Percentiles rank a stretch among this genome's conserved stretches.
These are phyloP conservation scores for Heliocidaris erythrogramma DNA, from an alignment of 35 echinoderm and acorn worm species.

Conservation along the genomic window DNA sequence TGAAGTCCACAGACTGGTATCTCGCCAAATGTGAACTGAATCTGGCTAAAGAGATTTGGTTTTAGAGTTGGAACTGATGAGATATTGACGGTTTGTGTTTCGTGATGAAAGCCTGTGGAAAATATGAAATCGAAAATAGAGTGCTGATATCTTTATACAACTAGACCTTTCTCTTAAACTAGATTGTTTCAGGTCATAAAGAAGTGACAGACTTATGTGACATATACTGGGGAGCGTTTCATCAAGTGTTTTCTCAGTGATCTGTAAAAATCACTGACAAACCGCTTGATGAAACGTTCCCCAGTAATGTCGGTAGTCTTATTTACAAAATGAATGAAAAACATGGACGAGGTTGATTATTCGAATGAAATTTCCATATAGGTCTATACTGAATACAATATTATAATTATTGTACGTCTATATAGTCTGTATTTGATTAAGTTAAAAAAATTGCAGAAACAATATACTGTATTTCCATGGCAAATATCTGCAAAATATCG, in stretches of 20 bases:
- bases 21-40: background rate
- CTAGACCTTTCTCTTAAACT: background rate
- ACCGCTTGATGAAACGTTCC: too few species aligned
- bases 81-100: slow-evolving; percentile 10
- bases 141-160: slow-evolving; percentile 5
- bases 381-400: too few species aligned
- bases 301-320: background rate
- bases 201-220: slow-evolving; percentile 1
- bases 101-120: background rate
- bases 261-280: too few species aligned
- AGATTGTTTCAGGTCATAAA: background rate
- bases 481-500: background rate
- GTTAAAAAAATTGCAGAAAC: too few species aligned
- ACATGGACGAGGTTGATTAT: too few species aligned
- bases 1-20: background rate
- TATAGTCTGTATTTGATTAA: too few species aligned
- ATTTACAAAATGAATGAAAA: background rate
- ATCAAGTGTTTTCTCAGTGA: too few species aligned
- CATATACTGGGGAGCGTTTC: background rate
- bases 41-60: background rate
- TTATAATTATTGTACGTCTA: too few species aligned
- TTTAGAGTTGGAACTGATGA: background rate
- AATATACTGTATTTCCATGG: too few species aligned
- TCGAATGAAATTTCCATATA: too few species aligned
- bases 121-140: background rate